Base-by-base conservation (phyloP, 1,140 invertebrate genomes). In the Procambarus clarkii region DNA sequence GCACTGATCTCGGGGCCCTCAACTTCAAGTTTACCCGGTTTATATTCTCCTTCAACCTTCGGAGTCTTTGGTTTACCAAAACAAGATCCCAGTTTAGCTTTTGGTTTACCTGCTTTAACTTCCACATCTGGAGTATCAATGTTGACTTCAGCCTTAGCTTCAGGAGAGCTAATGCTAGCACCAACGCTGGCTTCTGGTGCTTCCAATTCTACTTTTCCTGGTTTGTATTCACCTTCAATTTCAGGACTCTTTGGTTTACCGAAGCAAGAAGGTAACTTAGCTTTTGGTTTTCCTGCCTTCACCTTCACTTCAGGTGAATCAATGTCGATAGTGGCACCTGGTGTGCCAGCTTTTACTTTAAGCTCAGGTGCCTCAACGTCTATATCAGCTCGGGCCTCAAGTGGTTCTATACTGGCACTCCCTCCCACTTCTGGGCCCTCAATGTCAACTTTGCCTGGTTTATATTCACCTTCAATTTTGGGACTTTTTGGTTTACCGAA, bases 71-170 rank as follows among this genome's bases (percentile, higher is more conserved):
- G 5, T 60, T 87, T 60, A 9, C 86, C 86, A 45, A 88, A 88
- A 64, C 86, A 88, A 8, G 88, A 91, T 71, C 90, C 90, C 15
- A 91, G 50, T 86, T 86, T 86, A 21, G 90, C n/a, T n/a, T 88
- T 92, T 18, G 86, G 74, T 79, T 92, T 92, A 69, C 46, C 54
- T 24, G 34, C 89, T 78, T 91, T 86, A 9, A 85, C 82, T 79
- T 91, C 79, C 5, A 91, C 69, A 7, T 86, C 46, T 13, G 89
- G 82, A 15, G 76, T 34, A 18, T 71, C 76, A 45, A 91, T 21
- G 45, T 80, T 34, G 3, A 82, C 11, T 13, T 74, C 81, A 44
- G 8, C 44, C 48, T 82, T 71, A 69, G 71, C 44, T 48, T 90
- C 64, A 44, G 88, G 80, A 50, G 69, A 77, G 15, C 13, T 76